Percentiles rank a stretch among this genome's conserved stretches.
These are phyloP conservation scores for Amphipoea oculea DNA, from an alignment of 2,888 invertebrate genomes.

Conservation along the genomic window DNA sequence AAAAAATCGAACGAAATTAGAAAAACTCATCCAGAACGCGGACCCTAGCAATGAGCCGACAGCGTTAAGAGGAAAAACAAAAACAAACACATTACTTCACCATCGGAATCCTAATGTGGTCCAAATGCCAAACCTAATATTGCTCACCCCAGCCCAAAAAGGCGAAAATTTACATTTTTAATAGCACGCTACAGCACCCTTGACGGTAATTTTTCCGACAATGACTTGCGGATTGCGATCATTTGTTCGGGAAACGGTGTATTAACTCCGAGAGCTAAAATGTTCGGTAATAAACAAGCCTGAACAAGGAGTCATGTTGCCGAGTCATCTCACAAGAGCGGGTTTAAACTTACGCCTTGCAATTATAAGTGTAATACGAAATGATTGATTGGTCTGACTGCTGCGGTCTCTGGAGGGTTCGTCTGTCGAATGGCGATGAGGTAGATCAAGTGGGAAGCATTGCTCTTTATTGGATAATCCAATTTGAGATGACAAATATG, in stretches of 20 bases:
- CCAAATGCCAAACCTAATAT: conserved; percentile 34
- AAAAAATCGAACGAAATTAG: conserved; percentile 12
- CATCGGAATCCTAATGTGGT: conserved; percentile 46
- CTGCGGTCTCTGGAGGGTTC: conserved; percentile 8
- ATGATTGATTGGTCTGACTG: conserved; percentile 44
- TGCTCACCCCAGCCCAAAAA: conserved; percentile 31
- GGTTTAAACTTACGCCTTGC: conserved; percentile 40
- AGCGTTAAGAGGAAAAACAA: conserved; percentile 25
- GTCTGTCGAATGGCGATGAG: conserved; percentile 25
- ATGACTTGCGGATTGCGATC: conserved; percentile 81
- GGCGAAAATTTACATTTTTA: conserved; percentile 56
- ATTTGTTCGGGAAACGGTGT: conserved; percentile 81
- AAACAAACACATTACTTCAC: conserved; percentile 41
- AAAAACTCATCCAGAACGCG: conserved; percentile 29
- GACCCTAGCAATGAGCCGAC: conserved; percentile 19
- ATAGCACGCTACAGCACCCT: conserved; percentile 53
- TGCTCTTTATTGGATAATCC: conserved; percentile 20
- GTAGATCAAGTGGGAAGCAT: conserved; percentile 26
- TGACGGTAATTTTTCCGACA: conserved; percentile 77
- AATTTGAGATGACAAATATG: neutral
- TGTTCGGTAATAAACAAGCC: conserved; percentile 71
- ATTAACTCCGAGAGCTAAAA: conserved; percentile 70
- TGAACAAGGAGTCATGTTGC: conserved; percentile 54
- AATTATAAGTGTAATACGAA: conserved; percentile 42
- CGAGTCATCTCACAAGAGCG: conserved; percentile 64